Percentiles rank a stretch among this genome's conserved stretches.
Evolutionary conservation across 2,797 vertebrate species (phyloP).

Genomic region (Poliocrania exsul): DNA sequence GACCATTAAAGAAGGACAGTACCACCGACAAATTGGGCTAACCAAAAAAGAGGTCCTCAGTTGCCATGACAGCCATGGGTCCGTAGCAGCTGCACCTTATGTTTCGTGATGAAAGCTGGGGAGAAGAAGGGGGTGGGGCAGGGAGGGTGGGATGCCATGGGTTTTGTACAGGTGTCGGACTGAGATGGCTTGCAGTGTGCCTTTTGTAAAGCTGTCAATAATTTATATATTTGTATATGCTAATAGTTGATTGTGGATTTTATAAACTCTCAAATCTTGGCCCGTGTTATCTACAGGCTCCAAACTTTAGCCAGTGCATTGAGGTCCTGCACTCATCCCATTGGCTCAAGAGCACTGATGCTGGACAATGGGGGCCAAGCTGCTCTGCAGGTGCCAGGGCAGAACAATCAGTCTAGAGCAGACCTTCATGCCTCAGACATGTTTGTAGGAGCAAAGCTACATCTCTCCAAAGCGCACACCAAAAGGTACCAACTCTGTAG

Average conservation of each 20-base stretch:
- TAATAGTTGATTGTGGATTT: conserved; percentile 56
- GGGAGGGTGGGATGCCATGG: rapidly evolving
- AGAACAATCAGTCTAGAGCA: not conserved
- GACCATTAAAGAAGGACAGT: conserved; percentile 88
- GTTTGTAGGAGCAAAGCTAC: not conserved
- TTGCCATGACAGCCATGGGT: conserved; percentile 76
- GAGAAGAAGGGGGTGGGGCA: not conserved
- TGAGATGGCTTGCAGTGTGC: conserved; percentile 57
- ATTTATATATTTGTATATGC: conserved; percentile 77
- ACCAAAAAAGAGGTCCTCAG: conserved; percentile 83
- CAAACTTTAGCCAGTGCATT: not conserved
- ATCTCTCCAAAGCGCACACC: not conserved
- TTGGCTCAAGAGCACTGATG: not conserved
- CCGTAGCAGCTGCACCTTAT: conserved; percentile 30
- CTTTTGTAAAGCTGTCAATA: conserved; percentile 71
- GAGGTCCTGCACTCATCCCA: rapidly evolving
- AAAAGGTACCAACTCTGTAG: not conserved
- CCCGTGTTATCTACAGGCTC: not conserved
- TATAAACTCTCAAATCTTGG: not conserved
- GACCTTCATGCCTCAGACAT: not conserved
- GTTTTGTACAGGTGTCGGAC: conserved; percentile 31
- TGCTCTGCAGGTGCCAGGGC: not conserved
- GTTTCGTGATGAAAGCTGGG: conserved; percentile 60
- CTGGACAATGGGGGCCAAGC: not conserved
- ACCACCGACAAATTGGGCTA: conserved; percentile 86